Base-by-base conservation (phyloP, 2,113 vertebrate genomes). In the Periophthalmodon schlosseri region DNA sequence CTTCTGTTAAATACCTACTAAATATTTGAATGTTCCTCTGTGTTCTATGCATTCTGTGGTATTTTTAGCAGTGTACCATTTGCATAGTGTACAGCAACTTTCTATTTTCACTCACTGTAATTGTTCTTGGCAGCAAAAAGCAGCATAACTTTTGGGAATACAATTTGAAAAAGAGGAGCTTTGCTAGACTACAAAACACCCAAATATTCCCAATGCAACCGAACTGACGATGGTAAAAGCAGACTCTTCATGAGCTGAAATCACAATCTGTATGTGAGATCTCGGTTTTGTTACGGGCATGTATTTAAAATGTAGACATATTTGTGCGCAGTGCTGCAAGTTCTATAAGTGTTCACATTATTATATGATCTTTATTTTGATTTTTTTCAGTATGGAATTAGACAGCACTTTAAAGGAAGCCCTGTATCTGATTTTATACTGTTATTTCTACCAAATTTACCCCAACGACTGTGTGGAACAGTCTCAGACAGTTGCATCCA, bases 141-240 rank as follows among this genome's bases (percentile, higher is more conserved):
- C 57, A 61, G 7, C 50, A 20, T 0, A 16, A 73, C 12, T 49
- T n/a, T 21, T 23, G 49, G 65, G 44, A 58, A 28, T 16, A 52
- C 44, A 34, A 50, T n/a, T 24, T 47, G 64, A 68, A 50, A 76
- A 63, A 75, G 14, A 69, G 73, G 14, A 39, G 74, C 33, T 3
- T 0, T 5, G 65, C 13, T 18, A 1, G 60, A 70, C 36, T 49
- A 56, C 50, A 73, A 68, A 73, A 36, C 16, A 56, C 8, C 33
- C 36, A 78, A 61, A 70, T 58, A 67, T 76, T 84, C 74, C 64
- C 54, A 12, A 34, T 57, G 36, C 3, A 33, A 46, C 52, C n/a
- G 9, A 64, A 74, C 76, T 33, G 49, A n/a, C 52, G 70, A 65
- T 65, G 63, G 34, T 65, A 44, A 65, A 39, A 14, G 15, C 24